Evolutionary conservation across 2,888 invertebrate species (phyloP), one percentile per base, ranked within the genome.

Genomic region (Steinernema scapterisci): DNA sequence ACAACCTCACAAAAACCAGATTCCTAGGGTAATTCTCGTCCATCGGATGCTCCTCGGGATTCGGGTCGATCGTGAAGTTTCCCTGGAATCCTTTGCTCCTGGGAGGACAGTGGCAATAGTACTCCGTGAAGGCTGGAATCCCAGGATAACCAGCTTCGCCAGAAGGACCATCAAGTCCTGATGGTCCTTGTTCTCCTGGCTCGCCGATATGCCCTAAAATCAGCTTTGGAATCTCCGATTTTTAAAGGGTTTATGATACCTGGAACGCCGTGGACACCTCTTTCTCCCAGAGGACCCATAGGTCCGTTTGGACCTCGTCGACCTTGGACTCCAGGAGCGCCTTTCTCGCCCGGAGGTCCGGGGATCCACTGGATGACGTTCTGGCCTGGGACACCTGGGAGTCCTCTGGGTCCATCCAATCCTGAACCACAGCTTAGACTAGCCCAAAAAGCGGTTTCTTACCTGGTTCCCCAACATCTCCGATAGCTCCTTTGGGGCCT

Each of bases 401-500:
- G 5, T 31, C 63, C 63, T 25, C 16, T 2, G 13, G 54, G 21
- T 19, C 54, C 54, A 13, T 63, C 31, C 16, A 38, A 25, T 1
- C 63, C 63, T 63, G 31, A 27, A 31, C 1, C 16, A 31, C 13
- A 54, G 2, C 25, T 23, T 54, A 19, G 5, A 11, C 51, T n/a
- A 19, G 23, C 25, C 21, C 3, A 11, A 21, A 6, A 25, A 25
- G 6, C 54, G 7, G 6, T 1, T 31, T 7, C 3, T 7, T 25
- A 63, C 63, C 63, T 63, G 27, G 63, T n/a, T 63, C 13, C 1
- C 63, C 63, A 16, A 31, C 16, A 27, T 63, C 63, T 21, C 63
- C 63, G 6, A 63, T 25, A 38, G 63, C 27, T 31, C 63, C 63
- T 11, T 27, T 25, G 16, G 31, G 63, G 27, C 63, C 63, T 31